Evolutionary conservation across 2,888 invertebrate genomes (phyloP), one percentile per base, ranked within the genome.

Genomic region (Octodonta nipae): DNA sequence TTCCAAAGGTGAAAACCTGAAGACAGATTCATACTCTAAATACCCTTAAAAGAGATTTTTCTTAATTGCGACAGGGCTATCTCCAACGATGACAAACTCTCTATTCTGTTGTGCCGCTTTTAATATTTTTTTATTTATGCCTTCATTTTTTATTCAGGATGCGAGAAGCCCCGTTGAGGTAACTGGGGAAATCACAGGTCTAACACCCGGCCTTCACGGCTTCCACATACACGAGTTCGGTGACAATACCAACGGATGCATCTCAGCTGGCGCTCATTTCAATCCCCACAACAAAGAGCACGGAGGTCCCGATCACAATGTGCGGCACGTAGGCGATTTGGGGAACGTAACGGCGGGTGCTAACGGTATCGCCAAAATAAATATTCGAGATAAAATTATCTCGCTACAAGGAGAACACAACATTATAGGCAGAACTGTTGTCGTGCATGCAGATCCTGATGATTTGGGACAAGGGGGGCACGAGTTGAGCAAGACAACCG

Each of bases 161-260:
- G 70, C 65, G 0, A 67, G 67, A 10, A 60, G 67, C 8, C 71
- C 78, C 2, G 84, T 85, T 2, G 70, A 71, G 35, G 70, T 93
- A n/a, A 75, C 75, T 16, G 93, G 93, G 5, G 77, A 85, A 61
- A 70, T 95, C 6, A 65, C 60, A 15, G 91, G 92, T 2, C 67
- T 95, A 16, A 57, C 68, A 11, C 68, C 78, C 58, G 93, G 93
- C 38, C 56, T 64, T 2, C 86, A 91, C 55, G 89, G 89, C 13
- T 91, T 95, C 66, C 95, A 95, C 57, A 75, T 95, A 38, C 95
- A 95, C 58, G 87, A 95, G 65, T 93, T 89, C 56, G 95, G 95
- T 1, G 93, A 93, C 64, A 87, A 85, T 55, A 89, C 91, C 15
- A 89, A 93, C 57, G 88, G 87, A 1, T 95, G 95, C 63, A 85